These are phyloP conservation scores for Perizoma flavofasciatum DNA, from an alignment of 2,888 invertebrate species.

Conservation along the genomic window DNA sequence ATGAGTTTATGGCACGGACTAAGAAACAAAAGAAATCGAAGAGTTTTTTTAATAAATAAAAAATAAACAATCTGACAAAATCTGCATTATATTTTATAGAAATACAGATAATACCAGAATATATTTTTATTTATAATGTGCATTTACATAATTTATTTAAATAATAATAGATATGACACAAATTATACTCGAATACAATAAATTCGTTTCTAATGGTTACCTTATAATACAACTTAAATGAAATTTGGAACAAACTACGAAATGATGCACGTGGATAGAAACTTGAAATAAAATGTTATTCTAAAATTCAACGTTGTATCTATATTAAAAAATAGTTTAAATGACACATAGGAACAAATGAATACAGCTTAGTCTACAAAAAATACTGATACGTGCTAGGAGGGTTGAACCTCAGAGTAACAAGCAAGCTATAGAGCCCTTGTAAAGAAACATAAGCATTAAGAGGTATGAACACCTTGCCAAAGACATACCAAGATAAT, in stretches of 20 bases:
- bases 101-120: conserved; percentile 28
- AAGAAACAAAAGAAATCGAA: conserved; percentile 34
- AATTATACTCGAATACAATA: conserved; percentile 37
- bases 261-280: conserved; percentile 11
- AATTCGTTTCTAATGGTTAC: conserved; percentile 38
- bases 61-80: conserved; percentile 19
- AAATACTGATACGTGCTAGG: conserved; percentile 79
- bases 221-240: conserved; percentile 22
- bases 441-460: not conserved
- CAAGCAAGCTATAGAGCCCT: conserved; percentile 36
- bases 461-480: too few species aligned
- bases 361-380: conserved; percentile 67
- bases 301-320: conserved; percentile 18
- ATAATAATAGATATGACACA: conserved; percentile 40
- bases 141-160: conserved; percentile 32
- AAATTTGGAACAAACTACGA: conserved; percentile 25
- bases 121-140: conserved; percentile 25
- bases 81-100: conserved; percentile 29
- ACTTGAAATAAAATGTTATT: conserved; percentile 2
- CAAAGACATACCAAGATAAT: too few species aligned
- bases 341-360: conserved; percentile 70
- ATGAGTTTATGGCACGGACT: conserved; percentile 53
- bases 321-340: conserved; percentile 38
- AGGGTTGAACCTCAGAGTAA: conserved; percentile 62
- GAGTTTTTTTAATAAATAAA: conserved; percentile 29